Base-by-base conservation (phyloP, 1,140 invertebrate species). In the Nebria ingens region DNA sequence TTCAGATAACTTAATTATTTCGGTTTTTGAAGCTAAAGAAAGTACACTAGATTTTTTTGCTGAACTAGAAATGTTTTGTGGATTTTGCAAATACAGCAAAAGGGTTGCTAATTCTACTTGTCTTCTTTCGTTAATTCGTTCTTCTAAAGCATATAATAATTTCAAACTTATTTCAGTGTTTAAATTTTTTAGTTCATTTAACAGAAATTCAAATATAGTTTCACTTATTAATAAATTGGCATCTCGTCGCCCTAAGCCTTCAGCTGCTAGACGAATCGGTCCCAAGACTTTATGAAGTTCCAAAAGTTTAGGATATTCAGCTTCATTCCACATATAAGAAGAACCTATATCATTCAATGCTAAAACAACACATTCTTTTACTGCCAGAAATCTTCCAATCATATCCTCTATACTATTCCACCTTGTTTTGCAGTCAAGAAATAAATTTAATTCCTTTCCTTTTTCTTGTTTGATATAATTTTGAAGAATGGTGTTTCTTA, bases 191-290 rank as follows among this genome's bases (percentile, higher is more conserved):
- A 51, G 49, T 51, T 56, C 49, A 51, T 21, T 21, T 21, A 56
- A 38, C 25, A 56, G 21, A 56, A 56, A 51, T 56, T 56, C 55
- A 56, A 56, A 56, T 56, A 56, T 56, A 29, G 23, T 23, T 55
- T 55, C 40, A 55, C 55, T 56, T 56, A 25, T 56, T 56, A 34
- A 56, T 29, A 56, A 56, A 56, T 51, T 56, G 11, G 55, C 45
- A 21, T 56, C 55, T 56, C 23, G 42, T 51, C 49, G 12, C 1
- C 49, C 50, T 56, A 56, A 56, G 19, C 2, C 55, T 56, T 56
- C 49, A 21, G 19, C 55, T 56, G 55, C 54, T 49, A 56, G 19
- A 19, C 19, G 13, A 19, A 51, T 29, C 21, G 21, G 40, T 21
- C 54, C 34, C 23, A 55, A 49, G 15, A 55, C 53, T 45, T 55